Base-by-base conservation (phyloP, 2,888 invertebrate species). In the Sarcophaga variegata region DNA sequence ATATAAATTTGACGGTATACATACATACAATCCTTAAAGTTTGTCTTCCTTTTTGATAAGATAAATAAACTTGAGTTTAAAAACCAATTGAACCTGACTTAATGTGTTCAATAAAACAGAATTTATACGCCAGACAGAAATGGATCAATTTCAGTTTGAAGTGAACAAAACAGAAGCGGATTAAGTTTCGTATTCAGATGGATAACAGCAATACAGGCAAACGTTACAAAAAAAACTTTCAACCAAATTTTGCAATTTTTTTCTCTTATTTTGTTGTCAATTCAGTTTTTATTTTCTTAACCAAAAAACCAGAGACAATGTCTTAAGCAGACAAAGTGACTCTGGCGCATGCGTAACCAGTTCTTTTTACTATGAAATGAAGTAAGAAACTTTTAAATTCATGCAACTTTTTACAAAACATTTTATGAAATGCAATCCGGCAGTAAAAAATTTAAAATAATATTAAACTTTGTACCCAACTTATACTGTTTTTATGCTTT, bases 71-170 rank as follows among this genome's bases (percentile, higher is more conserved):
- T 84, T 27, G 25, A 67, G 81, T 71, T 77, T 54, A 72, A 75
- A 75, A 75, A 8, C 12, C 71, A 86, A 70, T 37, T 86, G 82
- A 86, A 79, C 82, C 82, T 6, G 62, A 82, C 66, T 22, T 82
- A 79, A 82, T 76, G 25, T 69, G 63, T 75, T 70, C 71, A 66
- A 62, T 59, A 66, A 47, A 60, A 5, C n/a, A 45, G 37, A 47
- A n/a, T 74, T 69, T 83, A 75, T 66, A 87, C 66, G 14, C 69
- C 83, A 87, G 86, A 87, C 86, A 59, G n/a, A 83, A 86, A 81
- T 86, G 67, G 83, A 81, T 87, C 78, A 78, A 79, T 87, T 83
- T 75, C 83, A 62, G 60, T 0, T 54, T 54, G 2, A 3, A 14
- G 14, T 60, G 69, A 27, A 62, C 76, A 49, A 62, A 78, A 37